A percentile compares a stretch with the other conserved stretches of the same genome.
These are phyloP conservation scores for Calliopum simillimum DNA, from an alignment of 2,888 invertebrate genomes.

Conservation along the genomic window DNA sequence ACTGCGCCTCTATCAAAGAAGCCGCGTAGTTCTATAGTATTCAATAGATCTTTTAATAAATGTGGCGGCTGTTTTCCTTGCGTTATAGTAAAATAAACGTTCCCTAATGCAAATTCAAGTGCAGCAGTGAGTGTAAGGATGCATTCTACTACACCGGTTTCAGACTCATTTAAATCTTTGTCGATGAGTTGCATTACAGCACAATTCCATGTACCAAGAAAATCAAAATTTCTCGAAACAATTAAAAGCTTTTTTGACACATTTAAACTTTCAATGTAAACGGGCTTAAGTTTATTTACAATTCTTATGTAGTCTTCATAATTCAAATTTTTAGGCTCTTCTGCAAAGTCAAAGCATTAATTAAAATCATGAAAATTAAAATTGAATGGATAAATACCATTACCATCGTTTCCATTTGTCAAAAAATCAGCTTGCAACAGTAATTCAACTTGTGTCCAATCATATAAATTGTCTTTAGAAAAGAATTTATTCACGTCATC, in stretches of 20 bases:
- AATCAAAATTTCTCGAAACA: constrained; percentile 3
- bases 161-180: neutral
- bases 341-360: constrained; percentile 33
- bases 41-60: constrained; percentile 67
- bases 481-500: constrained; percentile 32
- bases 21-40: constrained; percentile 58
- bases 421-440: constrained; percentile 2
- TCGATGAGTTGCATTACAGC: neutral
- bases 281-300: neutral
- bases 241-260: neutral
- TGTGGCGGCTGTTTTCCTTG: constrained; percentile 60
- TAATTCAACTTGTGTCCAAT: constrained; percentile 35
- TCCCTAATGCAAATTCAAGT: constrained; percentile 56
- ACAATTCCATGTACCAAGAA: constrained; percentile 15
- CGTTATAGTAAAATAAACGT: constrained; percentile 51
- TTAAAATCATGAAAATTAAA: neutral
- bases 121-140: constrained; percentile 53
- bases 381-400: neutral
- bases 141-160: constrained; percentile 45
- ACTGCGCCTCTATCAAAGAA: constrained; percentile 65
- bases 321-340: constrained; percentile 32
- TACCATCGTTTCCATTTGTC: neutral
- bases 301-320: constrained; percentile 37
- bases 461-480: constrained; percentile 34
- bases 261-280: neutral